A percentile compares a stretch with the other conserved stretches of the same genome.
Conservation (phyloP, 2,113 vertebrate species). For the Vimba vimba region DNA sequence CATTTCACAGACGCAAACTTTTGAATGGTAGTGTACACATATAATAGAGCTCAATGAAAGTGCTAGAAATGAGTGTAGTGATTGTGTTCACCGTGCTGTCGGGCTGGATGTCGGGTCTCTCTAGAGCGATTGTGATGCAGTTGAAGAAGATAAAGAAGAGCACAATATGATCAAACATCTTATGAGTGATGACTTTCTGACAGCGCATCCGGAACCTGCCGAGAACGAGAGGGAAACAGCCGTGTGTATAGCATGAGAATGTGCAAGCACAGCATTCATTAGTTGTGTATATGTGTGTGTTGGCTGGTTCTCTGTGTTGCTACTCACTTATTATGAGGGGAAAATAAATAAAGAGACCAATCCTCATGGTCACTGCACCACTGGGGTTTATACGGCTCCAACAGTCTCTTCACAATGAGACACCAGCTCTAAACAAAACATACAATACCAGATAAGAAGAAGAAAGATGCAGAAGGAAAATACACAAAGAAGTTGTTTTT, state of each 20-base stretch:
- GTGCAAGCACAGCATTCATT: conserved; percentile 9
- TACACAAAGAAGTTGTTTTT: background rate
- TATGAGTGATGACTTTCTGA: conserved; percentile 91
- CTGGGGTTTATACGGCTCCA: conserved; percentile 89
- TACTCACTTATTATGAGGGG: conserved; percentile 89
- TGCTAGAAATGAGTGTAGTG: background rate
- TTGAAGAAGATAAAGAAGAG: conserved; percentile 97
- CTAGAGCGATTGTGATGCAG: conserved; percentile 96
- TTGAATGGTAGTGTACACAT: background rate
- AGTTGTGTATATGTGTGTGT: background rate
- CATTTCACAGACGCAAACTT: background rate
- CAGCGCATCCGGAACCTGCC: conserved; percentile 86
- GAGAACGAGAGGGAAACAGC: background rate
- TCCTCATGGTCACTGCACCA: conserved; percentile 92
- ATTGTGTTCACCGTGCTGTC: conserved; percentile 80
- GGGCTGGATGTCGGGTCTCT: conserved; percentile 91
- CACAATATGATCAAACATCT: conserved; percentile 94
- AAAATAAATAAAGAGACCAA: conserved; percentile 93
- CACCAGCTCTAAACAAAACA: conserved; percentile 83
- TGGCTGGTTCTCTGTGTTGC: conserved; percentile 3
- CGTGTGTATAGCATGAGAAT: background rate
- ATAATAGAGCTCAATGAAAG: background rate
- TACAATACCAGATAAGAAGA: background rate
- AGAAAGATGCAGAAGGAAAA: background rate
- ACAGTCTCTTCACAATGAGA: conserved; percentile 81